phyloP scores from a whole-genome alignment of 2,797 vertebrate genomes.

The Lepilemur ruficaudatus region DNA sequence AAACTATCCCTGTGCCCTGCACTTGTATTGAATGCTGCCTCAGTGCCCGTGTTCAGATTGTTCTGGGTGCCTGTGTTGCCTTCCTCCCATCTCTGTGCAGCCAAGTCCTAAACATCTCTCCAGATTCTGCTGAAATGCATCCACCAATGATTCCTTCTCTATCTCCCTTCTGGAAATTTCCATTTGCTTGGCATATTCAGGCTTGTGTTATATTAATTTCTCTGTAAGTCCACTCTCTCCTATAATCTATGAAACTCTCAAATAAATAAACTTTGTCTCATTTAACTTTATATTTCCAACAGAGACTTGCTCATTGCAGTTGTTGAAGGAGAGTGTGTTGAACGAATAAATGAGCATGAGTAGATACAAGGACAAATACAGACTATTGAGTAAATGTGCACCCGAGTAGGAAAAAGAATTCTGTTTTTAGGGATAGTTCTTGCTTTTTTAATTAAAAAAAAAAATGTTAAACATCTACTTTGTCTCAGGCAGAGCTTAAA shows the following conservation, averaged over 20 bases:
- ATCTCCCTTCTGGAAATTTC: background rate
- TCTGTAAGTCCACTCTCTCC: background rate
- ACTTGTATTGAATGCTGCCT: background rate
- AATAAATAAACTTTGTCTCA: background rate
- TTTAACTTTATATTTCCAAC: background rate
- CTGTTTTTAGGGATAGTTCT: background rate
- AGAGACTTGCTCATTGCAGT: background rate
- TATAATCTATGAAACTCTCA: too few species aligned
- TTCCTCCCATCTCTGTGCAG: too few species aligned
- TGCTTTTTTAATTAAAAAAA: background rate
- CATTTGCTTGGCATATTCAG: background rate
- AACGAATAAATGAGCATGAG: background rate
- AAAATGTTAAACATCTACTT: background rate
- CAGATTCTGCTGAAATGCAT: background rate
- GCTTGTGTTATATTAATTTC: background rate
- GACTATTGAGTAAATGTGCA: background rate
- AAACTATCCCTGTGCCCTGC: fast-evolving
- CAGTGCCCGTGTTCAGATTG: fast-evolving
- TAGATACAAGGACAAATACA: background rate
- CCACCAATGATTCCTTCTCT: background rate
- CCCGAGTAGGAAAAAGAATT: background rate
- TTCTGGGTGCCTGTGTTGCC: fast-evolving
- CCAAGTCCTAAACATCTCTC: fast-evolving
- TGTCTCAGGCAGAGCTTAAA: background rate
- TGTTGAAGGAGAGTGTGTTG: background rate